Evolutionary conservation across 1,140 invertebrate genomes (phyloP).

Genomic region (Drosophila virilis): DNA sequence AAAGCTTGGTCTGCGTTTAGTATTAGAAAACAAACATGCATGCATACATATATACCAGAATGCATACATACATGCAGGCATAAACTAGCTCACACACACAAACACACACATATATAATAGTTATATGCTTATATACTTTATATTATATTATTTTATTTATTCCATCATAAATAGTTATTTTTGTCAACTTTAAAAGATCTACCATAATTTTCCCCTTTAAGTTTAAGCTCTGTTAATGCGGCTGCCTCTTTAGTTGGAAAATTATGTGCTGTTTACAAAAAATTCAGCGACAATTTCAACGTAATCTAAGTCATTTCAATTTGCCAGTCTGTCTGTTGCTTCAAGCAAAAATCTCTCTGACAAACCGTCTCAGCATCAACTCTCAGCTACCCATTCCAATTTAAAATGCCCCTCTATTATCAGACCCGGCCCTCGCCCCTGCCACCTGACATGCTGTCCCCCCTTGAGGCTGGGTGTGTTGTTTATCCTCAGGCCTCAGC

Average conservation of each 20-base stretch:
- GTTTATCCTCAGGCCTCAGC: slow-evolving; percentile 50
- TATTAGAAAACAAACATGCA: too few species aligned
- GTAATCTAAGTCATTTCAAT: slow-evolving; percentile 78
- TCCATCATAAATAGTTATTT: not conserved
- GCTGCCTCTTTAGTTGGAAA: not conserved
- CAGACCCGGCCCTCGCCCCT: slow-evolving; percentile 1
- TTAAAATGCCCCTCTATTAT: not conserved
- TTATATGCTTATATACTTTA: too few species aligned
- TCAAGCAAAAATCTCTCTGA: slow-evolving; percentile 44
- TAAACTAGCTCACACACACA: too few species aligned
- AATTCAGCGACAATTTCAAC: slow-evolving; percentile 38
- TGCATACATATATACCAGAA: too few species aligned
- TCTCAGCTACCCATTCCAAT: slow-evolving; percentile 21
- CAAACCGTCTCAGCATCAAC: slow-evolving; percentile 30
- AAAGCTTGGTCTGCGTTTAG: too few species aligned
- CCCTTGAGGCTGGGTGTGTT: slow-evolving; percentile 8
- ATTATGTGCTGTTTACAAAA: slow-evolving; percentile 4
- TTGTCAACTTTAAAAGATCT: not conserved
- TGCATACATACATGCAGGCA: too few species aligned
- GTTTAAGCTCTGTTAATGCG: not conserved
- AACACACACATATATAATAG: too few species aligned
- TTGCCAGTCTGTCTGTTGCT: slow-evolving; percentile 69
- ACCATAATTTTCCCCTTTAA: not conserved
- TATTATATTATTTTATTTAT: too few species aligned
- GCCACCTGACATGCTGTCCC: not conserved